Evolutionary conservation across 1,140 invertebrate genomes (phyloP), one percentile per base, ranked within the genome.

Genomic region (Saxidomus purpurata): DNA sequence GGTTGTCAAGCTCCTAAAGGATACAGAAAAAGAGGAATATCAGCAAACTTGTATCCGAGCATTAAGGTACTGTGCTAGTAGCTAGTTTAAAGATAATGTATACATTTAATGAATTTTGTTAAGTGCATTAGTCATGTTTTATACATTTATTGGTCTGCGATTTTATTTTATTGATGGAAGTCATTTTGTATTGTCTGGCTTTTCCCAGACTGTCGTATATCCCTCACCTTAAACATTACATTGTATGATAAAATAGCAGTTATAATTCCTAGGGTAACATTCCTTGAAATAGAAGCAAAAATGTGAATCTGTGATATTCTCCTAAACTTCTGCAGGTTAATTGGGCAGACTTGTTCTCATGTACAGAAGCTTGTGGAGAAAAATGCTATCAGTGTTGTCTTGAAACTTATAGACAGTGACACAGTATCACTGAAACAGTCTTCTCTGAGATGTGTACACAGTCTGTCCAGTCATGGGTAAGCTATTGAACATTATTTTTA

Each of bases 381-480:
- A 13, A 88, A 88, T 88, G 86, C 59, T 25, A 47, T 88, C n/a
- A 47, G 55, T 69, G 77, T 43, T 13, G 59, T 81, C 0, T 28
- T 31, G n/a, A 88, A 81, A 77, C 43, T 55, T 47, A n/a, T 88
- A 28, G 86, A 88, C 61, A 47, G 59, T 88, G 77, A 88, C 17
- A 36, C 11, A 15, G 49, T 61, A n/a, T n/a, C 59, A 52, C 22
- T 88, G 22, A 69, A 71, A 17, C 28, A 63, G 38, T 61, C 86
- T 40, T 55, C 77, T 36, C 38, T 88, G 19, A 80, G 86, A 81
- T 88, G 86, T 67, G 19, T 88, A 17, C 36, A 80, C 59, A 88
- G 86, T 81, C 77, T 88, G 4, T 80, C 86, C 0, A 36, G 31
- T 34, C 86, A 81, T 28, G 40, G 86, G 86, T 88, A 86, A 22